phyloP scores from a whole-genome alignment of 2,113 vertebrate species.

The Bubo scandiacus region DNA sequence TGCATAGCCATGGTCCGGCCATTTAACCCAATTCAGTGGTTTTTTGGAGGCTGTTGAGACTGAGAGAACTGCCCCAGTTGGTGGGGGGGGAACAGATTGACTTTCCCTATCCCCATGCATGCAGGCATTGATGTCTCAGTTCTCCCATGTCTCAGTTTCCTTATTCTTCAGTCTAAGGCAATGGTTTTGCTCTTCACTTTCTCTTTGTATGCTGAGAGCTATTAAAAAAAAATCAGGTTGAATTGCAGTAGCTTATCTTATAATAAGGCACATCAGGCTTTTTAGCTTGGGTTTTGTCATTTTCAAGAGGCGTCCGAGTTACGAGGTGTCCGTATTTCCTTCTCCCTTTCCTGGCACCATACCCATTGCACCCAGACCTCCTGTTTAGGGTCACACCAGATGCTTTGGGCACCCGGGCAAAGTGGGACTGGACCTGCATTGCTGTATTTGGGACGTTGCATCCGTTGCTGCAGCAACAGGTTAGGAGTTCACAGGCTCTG shows the following conservation, averaged over 20 bases:
- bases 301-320: not conserved
- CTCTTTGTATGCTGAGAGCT: not conserved
- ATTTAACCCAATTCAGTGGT: not conserved
- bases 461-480: not conserved
- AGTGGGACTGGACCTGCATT: not conserved
- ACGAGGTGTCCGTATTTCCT: not conserved
- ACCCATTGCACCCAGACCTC: not conserved
- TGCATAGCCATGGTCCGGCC: not conserved
- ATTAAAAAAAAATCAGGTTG: not conserved
- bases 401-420: not conserved
- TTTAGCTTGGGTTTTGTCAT: not conserved
- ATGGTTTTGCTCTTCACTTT: not conserved
- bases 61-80: not conserved
- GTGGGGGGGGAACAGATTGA: not conserved
- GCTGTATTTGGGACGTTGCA: not conserved
- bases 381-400: not conserved
- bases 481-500: not conserved
- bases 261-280: not conserved
- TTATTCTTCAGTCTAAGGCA: not conserved
- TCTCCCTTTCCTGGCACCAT: not conserved
- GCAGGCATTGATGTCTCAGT: not conserved
- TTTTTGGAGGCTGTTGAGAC: not conserved
- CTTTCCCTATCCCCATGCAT: accelerated
- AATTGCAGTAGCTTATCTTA: not conserved
- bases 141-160: not conserved